These are phyloP conservation scores for Eurystomus gularis DNA, from an alignment of 2,113 vertebrate genomes.

Conservation along the genomic window DNA sequence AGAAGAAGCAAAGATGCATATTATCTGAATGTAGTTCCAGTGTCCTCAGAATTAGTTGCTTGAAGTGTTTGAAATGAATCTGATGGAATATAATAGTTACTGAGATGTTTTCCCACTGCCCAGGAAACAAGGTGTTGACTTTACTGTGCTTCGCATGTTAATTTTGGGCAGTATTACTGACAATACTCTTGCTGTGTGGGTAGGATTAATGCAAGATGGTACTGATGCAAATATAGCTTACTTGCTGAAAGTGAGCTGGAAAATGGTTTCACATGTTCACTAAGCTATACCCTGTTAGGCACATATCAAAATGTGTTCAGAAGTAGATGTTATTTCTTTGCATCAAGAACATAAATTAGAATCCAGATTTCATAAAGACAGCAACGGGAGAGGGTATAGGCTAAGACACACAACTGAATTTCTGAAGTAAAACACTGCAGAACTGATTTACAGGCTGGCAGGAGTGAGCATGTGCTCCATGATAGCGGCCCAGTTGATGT, in stretches of 20 bases:
- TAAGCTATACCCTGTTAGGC: not conserved
- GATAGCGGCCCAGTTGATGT: not conserved
- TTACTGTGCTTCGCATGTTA: not conserved
- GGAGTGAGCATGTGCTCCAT: not conserved
- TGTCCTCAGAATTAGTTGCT: not conserved
- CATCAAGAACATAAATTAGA: not conserved
- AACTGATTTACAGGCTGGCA: not conserved
- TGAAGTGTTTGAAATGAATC: not conserved
- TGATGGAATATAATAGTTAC: not conserved
- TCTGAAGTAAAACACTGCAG: not conserved
- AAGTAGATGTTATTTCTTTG: not conserved
- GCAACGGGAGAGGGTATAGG: not conserved
- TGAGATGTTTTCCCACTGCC: not conserved
- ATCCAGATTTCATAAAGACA: not conserved
- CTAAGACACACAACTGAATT: not conserved
- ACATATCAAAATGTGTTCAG: not conserved
- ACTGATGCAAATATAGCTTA: slow-evolving; percentile 25
- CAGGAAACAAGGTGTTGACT: not conserved
- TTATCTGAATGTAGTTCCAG: not conserved
- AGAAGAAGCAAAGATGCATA: not conserved
- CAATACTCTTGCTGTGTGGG: slow-evolving; percentile 14
- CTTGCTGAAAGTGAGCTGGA: not conserved
- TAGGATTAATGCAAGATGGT: slow-evolving; percentile 48
- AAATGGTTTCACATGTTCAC: slow-evolving; percentile 1
- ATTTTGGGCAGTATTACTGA: not conserved